Percentiles rank a stretch among this genome's conserved stretches.
Conservation (phyloP, 1,140 invertebrate species). For the Drosophila repleta region DNA sequence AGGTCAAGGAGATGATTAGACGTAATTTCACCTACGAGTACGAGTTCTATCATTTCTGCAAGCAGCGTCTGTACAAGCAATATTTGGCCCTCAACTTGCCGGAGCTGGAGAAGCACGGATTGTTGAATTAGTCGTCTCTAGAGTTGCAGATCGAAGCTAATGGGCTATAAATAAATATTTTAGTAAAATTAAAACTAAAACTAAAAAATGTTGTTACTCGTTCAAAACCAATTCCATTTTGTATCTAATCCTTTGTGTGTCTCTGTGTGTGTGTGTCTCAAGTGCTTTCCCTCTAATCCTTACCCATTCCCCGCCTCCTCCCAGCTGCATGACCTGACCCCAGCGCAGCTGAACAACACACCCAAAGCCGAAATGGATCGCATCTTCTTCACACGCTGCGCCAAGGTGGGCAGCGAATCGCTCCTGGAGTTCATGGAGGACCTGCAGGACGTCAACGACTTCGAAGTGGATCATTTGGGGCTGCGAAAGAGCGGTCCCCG, state of each 20-base stretch:
- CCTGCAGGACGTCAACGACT: slow-evolving; percentile 71
- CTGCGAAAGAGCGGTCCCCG: slow-evolving; percentile 34
- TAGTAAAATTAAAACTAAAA: slow-evolving; percentile 8
- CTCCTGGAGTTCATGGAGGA: slow-evolving; percentile 93
- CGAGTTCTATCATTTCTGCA: slow-evolving; percentile 96
- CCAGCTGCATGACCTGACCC: slow-evolving; percentile 54
- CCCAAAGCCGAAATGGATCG: slow-evolving; percentile 86
- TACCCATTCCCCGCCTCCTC: not conserved
- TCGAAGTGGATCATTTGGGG: slow-evolving; percentile 55
- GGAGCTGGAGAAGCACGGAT: slow-evolving; percentile 57
- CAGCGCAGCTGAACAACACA: slow-evolving; percentile 59
- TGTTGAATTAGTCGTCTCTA: slow-evolving; percentile 42
- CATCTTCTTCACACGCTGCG: slow-evolving; percentile 93
- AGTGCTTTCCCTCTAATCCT: slow-evolving; percentile 35
- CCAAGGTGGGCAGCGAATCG: slow-evolving; percentile 95
- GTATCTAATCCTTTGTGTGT: slow-evolving; percentile 33
- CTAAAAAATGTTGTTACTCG: too few relatives aligned
- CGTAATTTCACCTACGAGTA: slow-evolving; percentile 94
- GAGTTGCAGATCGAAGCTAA: not conserved
- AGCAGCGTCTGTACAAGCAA: slow-evolving; percentile 92
- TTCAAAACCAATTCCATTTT: slow-evolving; percentile 3
- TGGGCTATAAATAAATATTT: slow-evolving; percentile 9
- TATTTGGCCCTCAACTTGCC: slow-evolving; percentile 88
- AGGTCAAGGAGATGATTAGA: slow-evolving; percentile 92
- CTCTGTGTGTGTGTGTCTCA: slow-evolving; percentile 26